phyloP scores from a whole-genome alignment of 2,888 invertebrate species.

The Phalera bucephala region DNA sequence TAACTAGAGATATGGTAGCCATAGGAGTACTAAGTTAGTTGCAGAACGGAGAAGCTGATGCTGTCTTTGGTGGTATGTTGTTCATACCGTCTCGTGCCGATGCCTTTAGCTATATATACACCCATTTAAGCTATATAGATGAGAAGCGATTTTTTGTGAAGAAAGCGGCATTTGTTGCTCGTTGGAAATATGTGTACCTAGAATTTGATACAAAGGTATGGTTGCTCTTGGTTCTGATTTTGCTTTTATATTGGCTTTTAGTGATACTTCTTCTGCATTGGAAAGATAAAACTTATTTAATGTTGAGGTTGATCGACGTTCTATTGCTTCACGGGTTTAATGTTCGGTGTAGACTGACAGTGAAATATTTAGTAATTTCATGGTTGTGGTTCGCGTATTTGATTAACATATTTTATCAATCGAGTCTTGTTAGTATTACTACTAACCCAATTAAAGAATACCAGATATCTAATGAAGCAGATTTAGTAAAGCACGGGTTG shows the following conservation, averaged over 20 bases:
- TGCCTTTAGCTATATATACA: constrained; percentile 39
- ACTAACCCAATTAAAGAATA: constrained; percentile 33
- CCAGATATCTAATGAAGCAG: constrained; percentile 39
- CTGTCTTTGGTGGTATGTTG: constrained; percentile 35
- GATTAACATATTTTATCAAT: constrained; percentile 39
- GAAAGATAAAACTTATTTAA: constrained; percentile 31
- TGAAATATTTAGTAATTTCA: constrained; percentile 27
- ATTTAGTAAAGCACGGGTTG: constrained; percentile 28
- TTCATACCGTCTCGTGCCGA: constrained; percentile 28
- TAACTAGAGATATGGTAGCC: constrained; percentile 37
- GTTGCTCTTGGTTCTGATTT: constrained; percentile 33
- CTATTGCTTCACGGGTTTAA: constrained; percentile 38
- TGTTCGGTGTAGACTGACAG: constrained; percentile 22
- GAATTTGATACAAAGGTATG: constrained; percentile 47
- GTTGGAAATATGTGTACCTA: constrained; percentile 43
- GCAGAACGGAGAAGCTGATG: constrained; percentile 29
- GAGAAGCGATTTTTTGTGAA: constrained; percentile 45
- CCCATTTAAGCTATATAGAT: constrained; percentile 41
- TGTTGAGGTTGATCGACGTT: constrained; percentile 39
- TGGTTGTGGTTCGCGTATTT: constrained; percentile 44
- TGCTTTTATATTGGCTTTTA: constrained; percentile 31
- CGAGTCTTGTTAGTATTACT: constrained; percentile 38
- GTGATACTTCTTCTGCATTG: constrained; percentile 23
- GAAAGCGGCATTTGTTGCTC: constrained; percentile 29
- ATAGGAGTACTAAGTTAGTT: constrained; percentile 33